Percentiles rank a stretch among this genome's conserved stretches.
Conservation (phyloP, 2,113 vertebrate species). For the Ptyas mucosa region DNA sequence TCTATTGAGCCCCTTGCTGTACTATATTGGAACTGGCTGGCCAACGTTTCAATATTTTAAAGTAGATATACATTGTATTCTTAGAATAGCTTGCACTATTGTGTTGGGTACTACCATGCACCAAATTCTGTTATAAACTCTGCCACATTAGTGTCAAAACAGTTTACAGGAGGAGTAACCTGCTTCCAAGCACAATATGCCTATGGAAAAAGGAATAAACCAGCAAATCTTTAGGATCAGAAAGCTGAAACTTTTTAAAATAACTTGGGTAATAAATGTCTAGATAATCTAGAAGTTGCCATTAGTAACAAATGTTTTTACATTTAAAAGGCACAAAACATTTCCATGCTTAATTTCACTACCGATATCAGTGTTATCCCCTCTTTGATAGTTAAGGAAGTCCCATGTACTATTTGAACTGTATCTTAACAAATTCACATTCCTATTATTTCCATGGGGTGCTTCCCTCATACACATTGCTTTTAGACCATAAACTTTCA, state of each 20-base stretch:
- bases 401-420: background rate
- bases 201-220: background rate
- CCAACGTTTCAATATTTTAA: background rate
- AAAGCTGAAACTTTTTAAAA: background rate
- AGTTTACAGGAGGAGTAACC: background rate
- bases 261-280: background rate
- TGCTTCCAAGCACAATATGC: background rate
- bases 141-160: background rate
- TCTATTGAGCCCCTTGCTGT: background rate
- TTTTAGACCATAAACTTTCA: background rate
- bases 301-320: background rate
- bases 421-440: background rate
- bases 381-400: background rate
- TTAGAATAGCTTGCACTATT: background rate
- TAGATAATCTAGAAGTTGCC: background rate
- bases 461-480: background rate
- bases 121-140: background rate
- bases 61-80: background rate
- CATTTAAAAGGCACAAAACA: background rate
- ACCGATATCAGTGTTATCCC: background rate
- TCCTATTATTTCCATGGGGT: background rate
- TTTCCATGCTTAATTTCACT: background rate
- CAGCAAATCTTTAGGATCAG: background rate
- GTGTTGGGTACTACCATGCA: background rate
- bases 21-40: background rate